Evolutionary conservation across 2,888 invertebrate genomes (phyloP), one percentile per base, ranked within the genome.

Genomic region (Vesta saturnalis): DNA sequence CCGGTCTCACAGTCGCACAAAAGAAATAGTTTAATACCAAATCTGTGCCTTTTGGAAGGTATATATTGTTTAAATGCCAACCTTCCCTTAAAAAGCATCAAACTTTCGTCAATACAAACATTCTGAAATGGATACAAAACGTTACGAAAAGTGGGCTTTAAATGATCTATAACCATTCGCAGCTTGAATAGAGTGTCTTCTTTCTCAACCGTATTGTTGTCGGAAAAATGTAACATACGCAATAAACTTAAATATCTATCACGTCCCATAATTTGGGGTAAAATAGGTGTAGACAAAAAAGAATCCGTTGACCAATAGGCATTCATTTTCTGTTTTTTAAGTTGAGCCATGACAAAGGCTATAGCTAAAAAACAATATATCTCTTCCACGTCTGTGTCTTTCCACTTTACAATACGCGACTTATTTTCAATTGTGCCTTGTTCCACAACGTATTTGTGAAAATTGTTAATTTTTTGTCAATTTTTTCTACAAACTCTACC

Each of bases 1-100:
- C 73, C 72, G 1, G 75, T 77, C 59, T 75, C 69, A 55, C 61
- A 69, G 56, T 77, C 74, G 62, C 78, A 78, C 21, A 78, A 39
- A 58, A 74, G 70, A 71, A 74, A 78, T 21, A 71, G 49, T 59
- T 74, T 75, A 8, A 75, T 60, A 6, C 74, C 72, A 60, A 74
- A 74, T 61, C 69, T 60, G 60, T 73, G 73, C 15, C 72, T 30
- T 60, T 72, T 73, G 3, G 62, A 60, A 2, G 69, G 70, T 14
- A 73, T 73, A 43, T 71, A 71, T 46, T 72, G 72, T 60, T 69
- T 71, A 56, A 75, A 72, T 15, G 21, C 19, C 52, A 75, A 49
- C 6, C 71, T 16, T 3, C 73, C 71, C 68, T 72, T 73, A 39
- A 46, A 72, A 4, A 68, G 46, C 16, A 72, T 46, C 16, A 72